Evolutionary conservation across 92 coral and sea anemone species (phyloP).

Genomic region (Parazoanthus atlanticus): DNA sequence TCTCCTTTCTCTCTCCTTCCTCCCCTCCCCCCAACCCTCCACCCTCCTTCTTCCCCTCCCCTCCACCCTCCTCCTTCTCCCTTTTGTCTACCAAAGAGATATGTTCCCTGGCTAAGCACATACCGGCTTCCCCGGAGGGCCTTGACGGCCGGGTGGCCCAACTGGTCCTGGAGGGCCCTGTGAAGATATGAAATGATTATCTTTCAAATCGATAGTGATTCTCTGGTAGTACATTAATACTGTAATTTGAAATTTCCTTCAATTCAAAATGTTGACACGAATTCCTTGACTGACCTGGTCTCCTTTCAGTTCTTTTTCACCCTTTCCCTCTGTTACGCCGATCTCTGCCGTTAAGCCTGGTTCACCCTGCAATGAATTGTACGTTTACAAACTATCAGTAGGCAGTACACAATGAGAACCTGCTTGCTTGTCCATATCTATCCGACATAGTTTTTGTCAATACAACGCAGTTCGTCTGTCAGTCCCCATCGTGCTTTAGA

Average conservation of each 20-base stretch:
- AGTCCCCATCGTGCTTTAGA: too few relatives aligned
- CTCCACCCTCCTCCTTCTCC: too few relatives aligned
- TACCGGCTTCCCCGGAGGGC: slow-evolving; percentile 19
- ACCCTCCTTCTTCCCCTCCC: too few relatives aligned
- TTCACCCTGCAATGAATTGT: slow-evolving; percentile 14
- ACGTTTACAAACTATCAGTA: neutral
- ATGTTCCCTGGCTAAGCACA: neutral
- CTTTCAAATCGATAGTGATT: neutral
- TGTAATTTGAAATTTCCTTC: neutral
- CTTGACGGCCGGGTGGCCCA: slow-evolving; percentile 15
- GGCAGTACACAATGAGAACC: neutral
- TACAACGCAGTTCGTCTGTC: too few relatives aligned
- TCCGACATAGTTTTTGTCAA: neutral
- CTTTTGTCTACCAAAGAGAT: neutral
- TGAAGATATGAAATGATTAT: neutral
- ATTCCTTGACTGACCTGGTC: neutral
- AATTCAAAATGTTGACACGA: neutral
- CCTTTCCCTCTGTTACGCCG: slow-evolving; percentile 28
- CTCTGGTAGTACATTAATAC: too few relatives aligned
- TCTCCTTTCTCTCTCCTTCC: too few relatives aligned
- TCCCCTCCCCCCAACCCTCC: too few relatives aligned
- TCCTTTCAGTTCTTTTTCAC: slow-evolving; percentile 1
- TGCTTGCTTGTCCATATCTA: neutral
- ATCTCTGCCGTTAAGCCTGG: slow-evolving; percentile 24
- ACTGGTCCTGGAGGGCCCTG: slow-evolving; percentile 27